Evolutionary conservation across 2,113 vertebrate genomes (phyloP).

Genomic region (Sterna hirundo): DNA sequence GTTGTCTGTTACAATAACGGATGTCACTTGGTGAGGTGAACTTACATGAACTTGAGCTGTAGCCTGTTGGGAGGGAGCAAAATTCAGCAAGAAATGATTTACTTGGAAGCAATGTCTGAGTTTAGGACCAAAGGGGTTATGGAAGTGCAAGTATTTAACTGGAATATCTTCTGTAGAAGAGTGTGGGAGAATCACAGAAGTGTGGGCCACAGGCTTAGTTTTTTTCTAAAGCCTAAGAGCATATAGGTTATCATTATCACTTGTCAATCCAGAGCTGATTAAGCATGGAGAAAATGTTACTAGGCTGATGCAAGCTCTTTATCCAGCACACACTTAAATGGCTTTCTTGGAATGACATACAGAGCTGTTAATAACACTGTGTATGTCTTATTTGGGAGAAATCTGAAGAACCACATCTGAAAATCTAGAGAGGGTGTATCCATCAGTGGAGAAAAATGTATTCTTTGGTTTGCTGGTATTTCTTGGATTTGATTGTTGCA

Average conservation of each 20-base stretch:
- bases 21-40: not conserved
- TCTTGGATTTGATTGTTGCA: not conserved
- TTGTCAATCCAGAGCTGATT: not conserved
- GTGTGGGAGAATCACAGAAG: not conserved
- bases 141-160: not conserved
- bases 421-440: not conserved
- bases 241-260: too few species aligned
- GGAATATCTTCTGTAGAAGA: not conserved
- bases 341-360: not conserved
- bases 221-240: not conserved
- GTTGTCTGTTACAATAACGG: not conserved
- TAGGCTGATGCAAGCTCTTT: not conserved
- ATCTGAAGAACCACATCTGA: not conserved
- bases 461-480: not conserved
- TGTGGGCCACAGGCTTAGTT: not conserved
- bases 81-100: not conserved
- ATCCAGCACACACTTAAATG: not conserved
- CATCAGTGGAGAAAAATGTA: not conserved
- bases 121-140: not conserved
- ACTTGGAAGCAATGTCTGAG: not conserved
- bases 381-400: not conserved
- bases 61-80: not conserved
- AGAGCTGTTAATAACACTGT: not conserved
- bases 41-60: not conserved
- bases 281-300: not conserved